Conservation (phyloP, 37 sponge, comb jelly and placozoan genomes). For the Chondrosia reniformis region DNA sequence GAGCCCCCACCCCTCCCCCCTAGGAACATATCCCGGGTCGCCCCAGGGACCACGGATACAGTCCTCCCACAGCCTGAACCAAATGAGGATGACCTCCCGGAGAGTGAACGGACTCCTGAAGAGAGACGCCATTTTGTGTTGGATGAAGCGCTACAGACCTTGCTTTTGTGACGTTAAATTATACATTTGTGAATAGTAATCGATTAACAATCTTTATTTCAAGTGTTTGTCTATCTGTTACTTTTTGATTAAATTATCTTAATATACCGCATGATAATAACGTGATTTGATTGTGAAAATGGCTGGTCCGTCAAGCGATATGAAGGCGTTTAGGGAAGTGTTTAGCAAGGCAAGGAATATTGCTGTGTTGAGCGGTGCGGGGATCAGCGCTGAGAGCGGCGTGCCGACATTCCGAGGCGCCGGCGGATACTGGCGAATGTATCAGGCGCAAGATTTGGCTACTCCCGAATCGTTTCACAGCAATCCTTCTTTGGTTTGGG, state of each 20-base stretch:
- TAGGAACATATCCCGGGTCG: constrained; percentile 3
- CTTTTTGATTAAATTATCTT: background rate
- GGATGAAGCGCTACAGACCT: too few species aligned
- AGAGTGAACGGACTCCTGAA: background rate
- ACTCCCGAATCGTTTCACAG: constrained; percentile 74
- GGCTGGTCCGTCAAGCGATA: constrained; percentile 53
- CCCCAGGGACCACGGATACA: background rate
- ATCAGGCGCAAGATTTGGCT: constrained; percentile 83
- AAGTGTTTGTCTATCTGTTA: background rate
- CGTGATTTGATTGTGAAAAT: too few species aligned
- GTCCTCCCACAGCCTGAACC: constrained; percentile 1
- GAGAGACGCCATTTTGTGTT: too few species aligned
- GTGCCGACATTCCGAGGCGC: constrained; percentile 91
- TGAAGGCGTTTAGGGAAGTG: constrained; percentile 79
- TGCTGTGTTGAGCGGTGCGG: constrained; percentile 85
- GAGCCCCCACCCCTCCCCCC: constrained; percentile 14
- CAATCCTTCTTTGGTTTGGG: constrained; percentile 94
- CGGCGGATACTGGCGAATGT: constrained; percentile 86
- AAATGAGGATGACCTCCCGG: background rate
- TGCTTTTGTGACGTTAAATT: background rate
- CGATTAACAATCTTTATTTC: background rate
- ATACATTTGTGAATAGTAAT: background rate
- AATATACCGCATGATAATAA: too few species aligned
- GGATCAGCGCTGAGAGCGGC: constrained; percentile 93
- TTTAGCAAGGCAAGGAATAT: constrained; percentile 64